These are phyloP conservation scores for Chlorodrepanis virens DNA, from an alignment of 2,113 vertebrate species.

Conservation along the genomic window DNA sequence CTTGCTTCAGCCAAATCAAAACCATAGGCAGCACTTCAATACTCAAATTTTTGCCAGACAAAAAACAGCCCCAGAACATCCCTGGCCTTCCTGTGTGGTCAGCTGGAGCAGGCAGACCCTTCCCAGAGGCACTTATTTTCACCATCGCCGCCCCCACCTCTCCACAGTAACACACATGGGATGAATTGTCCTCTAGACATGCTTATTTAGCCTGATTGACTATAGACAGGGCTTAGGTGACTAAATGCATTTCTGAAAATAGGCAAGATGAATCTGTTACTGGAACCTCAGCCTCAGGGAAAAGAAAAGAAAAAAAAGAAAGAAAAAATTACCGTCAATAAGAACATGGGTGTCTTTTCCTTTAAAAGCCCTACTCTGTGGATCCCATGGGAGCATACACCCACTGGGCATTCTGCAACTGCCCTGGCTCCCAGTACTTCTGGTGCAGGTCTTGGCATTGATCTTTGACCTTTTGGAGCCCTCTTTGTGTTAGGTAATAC, in stretches of 20 bases:
- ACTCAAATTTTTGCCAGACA: background rate
- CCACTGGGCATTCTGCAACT: background rate
- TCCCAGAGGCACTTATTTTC: background rate
- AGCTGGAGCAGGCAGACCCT: background rate
- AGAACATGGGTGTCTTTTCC: background rate
- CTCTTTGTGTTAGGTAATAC: background rate
- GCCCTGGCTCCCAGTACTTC: background rate
- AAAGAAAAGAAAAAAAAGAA: background rate
- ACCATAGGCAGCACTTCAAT: background rate
- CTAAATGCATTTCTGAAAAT: background rate
- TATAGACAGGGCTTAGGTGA: background rate
- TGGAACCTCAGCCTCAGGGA: background rate
- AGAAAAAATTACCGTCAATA: background rate
- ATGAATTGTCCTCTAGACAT: background rate
- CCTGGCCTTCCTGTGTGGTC: background rate
- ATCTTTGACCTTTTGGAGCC: background rate
- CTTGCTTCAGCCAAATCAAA: background rate
- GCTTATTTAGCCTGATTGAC: background rate
- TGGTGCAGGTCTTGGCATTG: background rate
- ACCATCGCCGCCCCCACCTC: background rate
- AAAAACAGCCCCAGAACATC: background rate
- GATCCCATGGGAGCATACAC: background rate
- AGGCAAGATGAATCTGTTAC: background rate
- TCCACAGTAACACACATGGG: background rate
- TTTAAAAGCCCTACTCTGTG: background rate